These are phyloP conservation scores for Archivesica marissinica DNA, from an alignment of 1,140 invertebrate species.

Conservation along the genomic window DNA sequence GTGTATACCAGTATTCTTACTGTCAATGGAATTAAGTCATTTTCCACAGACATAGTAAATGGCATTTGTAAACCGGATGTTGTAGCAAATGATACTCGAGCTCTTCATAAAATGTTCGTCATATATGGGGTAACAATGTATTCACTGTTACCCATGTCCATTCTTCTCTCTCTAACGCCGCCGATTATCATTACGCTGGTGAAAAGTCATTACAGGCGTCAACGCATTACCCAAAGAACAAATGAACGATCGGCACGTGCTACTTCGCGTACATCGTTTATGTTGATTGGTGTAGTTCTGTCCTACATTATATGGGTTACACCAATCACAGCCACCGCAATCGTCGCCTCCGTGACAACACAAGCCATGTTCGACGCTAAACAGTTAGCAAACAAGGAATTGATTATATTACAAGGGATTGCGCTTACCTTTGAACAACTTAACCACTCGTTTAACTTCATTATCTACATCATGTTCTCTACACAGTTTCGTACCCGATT, in stretches of 20 bases:
- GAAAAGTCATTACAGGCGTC: neutral
- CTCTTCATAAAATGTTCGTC: neutral
- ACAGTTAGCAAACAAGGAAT: neutral
- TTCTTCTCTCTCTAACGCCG: neutral
- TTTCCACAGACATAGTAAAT: neutral
- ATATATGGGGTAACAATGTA: neutral
- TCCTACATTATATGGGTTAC: constrained; percentile 21
- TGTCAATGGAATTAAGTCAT: neutral
- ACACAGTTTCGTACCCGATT: neutral
- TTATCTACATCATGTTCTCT: constrained; percentile 23
- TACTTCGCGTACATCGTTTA: neutral
- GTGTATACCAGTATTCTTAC: neutral
- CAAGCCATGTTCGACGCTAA: constrained; percentile 6
- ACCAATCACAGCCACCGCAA: neutral
- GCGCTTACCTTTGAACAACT: neutral
- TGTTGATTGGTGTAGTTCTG: neutral
- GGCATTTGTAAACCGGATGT: neutral
- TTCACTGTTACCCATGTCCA: neutral
- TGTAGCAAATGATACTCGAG: neutral
- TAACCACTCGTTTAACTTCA: constrained; percentile 25
- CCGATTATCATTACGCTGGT: neutral
- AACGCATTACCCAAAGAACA: neutral
- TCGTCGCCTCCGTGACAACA: neutral
- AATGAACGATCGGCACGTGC: neutral
- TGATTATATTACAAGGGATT: neutral